Base-by-base conservation (phyloP, 2,113 vertebrate genomes). In the Macaca mulatta region DNA sequence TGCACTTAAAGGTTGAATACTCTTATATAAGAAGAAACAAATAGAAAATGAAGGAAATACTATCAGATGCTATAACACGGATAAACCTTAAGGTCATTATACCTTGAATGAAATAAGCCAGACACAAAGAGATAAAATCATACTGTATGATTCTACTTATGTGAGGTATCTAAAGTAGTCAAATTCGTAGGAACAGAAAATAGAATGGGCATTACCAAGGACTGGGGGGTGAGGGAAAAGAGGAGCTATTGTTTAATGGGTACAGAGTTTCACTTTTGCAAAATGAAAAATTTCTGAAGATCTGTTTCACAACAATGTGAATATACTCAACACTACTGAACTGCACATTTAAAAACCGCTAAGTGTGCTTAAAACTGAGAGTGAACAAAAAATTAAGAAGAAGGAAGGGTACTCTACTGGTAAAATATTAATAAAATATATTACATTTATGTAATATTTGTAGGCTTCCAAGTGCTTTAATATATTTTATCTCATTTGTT, bases 331-430 rank as follows among this genome's bases (percentile, higher is more conserved):
- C 7, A 69, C 4, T n/a, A 70, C 43, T 20, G 38, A 78, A 57
- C 4, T 6, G 20, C n/a, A 79, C 18, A 72, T 12, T 69, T 93
- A 55, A 59, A 93, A 92, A 45, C 40, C 18, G 43, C 35, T 23
- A 74, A 95, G 55, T 78, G 75, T 69, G 14, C 81, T 93, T 79
- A 91, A 50, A 91, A 90, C 69, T 45, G 92, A 95, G 38, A 90
- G 89, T 14, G 79, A 85, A 59, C 2, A 84, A 96, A 89, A 85
- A 75, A 38, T 69, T 35, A 50, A 59, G 38, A 72, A 96, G 78
- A 67, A 96, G 78, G 25, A 90, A 59, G n/a, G 55, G 2, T 9
- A 77, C 48, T 83, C 7, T 27, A 40, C 16, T 90, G 59, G 30
- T 79, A 95, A 97, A 82, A 64, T 20, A 40, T 59, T 40, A 86